Evolutionary conservation across 2,113 vertebrate species (phyloP).

Genomic region (Pollimyrus isidori): DNA sequence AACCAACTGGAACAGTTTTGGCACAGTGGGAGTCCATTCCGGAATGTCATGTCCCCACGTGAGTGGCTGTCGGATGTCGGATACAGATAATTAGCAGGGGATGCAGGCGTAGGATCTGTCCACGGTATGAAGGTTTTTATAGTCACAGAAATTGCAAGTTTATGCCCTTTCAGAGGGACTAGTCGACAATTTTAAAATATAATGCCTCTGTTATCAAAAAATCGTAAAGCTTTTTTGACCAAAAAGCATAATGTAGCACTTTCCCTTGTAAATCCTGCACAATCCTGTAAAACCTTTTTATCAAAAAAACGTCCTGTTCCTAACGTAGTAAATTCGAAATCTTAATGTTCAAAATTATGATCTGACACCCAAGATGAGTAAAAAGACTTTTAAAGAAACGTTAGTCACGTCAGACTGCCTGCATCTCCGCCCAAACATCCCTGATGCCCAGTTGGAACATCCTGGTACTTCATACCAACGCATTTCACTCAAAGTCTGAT

Average conservation of each 20-base stretch:
- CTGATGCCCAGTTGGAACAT: not conserved
- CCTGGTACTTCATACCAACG: not conserved
- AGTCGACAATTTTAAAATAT: not conserved
- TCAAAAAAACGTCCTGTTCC: not conserved
- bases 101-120: not conserved
- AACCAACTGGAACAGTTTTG: slow-evolving; percentile 38
- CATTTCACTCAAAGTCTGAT: not conserved
- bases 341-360: not conserved
- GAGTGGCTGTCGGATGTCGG: not conserved
- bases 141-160: not conserved
- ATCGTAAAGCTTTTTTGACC: not conserved
- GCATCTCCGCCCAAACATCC: not conserved
- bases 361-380: not conserved
- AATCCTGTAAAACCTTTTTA: not conserved
- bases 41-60: slow-evolving; percentile 12
- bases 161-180: not conserved
- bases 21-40: slow-evolving; percentile 29
- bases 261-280: not conserved
- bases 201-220: not conserved
- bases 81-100: slow-evolving; percentile 9
- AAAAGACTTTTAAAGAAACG: not conserved
- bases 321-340: not conserved
- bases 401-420: not conserved
- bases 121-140: not conserved
- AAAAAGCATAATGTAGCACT: not conserved